These are phyloP conservation scores for Amphibalanus amphitrite DNA, from an alignment of 1,140 invertebrate species.

Conservation along the genomic window DNA sequence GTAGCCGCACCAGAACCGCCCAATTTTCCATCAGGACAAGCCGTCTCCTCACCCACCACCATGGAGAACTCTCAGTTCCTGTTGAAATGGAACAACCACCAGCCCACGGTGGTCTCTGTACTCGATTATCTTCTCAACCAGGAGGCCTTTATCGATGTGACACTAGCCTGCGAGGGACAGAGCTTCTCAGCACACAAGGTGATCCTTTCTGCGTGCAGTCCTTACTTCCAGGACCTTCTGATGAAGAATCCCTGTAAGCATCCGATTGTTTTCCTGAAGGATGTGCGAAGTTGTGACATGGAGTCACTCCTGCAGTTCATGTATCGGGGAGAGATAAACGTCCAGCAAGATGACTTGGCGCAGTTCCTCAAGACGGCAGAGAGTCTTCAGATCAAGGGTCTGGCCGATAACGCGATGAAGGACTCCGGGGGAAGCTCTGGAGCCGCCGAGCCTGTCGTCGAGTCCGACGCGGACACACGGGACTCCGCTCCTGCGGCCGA, in stretches of 20 bases:
- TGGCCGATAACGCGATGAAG: constrained; percentile 21
- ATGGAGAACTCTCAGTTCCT: constrained; percentile 28
- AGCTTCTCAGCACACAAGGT: constrained; percentile 84
- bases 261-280: constrained; percentile 50
- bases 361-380: constrained; percentile 26
- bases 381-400: constrained; percentile 26
- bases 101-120: constrained; percentile 25
- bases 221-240: constrained; percentile 86
- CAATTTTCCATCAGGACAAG: too few species aligned
- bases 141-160: constrained; percentile 39
- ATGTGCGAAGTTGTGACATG: constrained; percentile 24
- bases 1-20: too few species aligned
- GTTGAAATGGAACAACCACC: constrained; percentile 30
- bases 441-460: too few species aligned
- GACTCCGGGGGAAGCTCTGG: neutral
- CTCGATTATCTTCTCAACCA: constrained; percentile 25
- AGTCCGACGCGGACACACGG: neutral
- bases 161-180: constrained; percentile 75
- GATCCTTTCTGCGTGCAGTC: constrained; percentile 80
- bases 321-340: constrained; percentile 29
- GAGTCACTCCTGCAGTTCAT: constrained; percentile 27
- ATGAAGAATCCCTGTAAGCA: constrained; percentile 76
- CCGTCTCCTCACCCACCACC: too few species aligned
- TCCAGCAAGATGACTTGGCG: constrained; percentile 24
- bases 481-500: neutral